Evolutionary conservation across 2,888 invertebrate species (phyloP).

Genomic region (Caenorhabditis doughertyi): DNA sequence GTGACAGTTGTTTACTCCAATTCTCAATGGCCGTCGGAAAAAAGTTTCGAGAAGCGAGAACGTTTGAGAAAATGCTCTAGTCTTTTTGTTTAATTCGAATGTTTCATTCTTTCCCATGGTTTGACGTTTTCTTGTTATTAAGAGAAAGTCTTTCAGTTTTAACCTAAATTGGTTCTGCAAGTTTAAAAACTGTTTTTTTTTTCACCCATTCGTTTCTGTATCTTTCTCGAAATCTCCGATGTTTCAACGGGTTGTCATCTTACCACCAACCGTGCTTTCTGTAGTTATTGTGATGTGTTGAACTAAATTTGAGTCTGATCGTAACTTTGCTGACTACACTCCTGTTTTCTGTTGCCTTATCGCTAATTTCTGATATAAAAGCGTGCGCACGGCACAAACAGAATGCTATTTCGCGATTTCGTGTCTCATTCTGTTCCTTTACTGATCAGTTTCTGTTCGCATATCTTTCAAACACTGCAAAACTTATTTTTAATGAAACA

Average conservation of each 20-base stretch:
- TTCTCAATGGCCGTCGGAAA: conserved; percentile 4
- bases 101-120: not conserved
- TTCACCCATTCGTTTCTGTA: not conserved
- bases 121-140: not conserved
- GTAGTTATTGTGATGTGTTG: conserved; percentile 46
- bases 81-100: conserved; percentile 30
- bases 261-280: conserved; percentile 23
- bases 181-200: too few relatives aligned
- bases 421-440: conserved; percentile 10
- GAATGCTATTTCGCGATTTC: conserved; percentile 12
- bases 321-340: conserved; percentile 25
- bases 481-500: not conserved
- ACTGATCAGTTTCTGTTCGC: not conserved
- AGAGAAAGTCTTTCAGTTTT: too few relatives aligned
- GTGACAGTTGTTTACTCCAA: conserved; percentile 49
- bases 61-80: conserved; percentile 29
- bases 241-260: conserved; percentile 6
- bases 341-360: conserved; percentile 52
- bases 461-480: too few relatives aligned
- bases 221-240: conserved; percentile 22
- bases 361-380: conserved; percentile 38
- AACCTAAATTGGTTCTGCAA: too few relatives aligned
- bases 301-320: conserved; percentile 36
- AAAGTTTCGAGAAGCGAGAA: conserved; percentile 11
- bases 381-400: conserved; percentile 46